A percentile compares a stretch with the other conserved stretches of the same genome.
Conservation (phyloP, 2,113 vertebrate species). For the Indicator maculatus region DNA sequence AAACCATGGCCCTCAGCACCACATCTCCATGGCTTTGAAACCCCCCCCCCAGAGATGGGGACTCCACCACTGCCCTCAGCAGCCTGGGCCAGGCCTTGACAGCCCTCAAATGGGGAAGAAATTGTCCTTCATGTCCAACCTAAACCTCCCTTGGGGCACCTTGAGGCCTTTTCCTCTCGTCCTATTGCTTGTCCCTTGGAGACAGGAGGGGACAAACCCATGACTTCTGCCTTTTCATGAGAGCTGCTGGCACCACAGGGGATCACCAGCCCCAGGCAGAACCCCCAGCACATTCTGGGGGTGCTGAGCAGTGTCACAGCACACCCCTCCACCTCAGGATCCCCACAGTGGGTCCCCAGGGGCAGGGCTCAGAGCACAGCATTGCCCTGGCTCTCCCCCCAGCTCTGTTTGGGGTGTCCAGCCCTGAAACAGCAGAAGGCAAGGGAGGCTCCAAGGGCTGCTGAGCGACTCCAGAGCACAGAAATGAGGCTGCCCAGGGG, state of each 20-base stretch:
- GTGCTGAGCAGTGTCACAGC: background rate
- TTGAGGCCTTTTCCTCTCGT: too few species aligned
- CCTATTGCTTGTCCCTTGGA: too few species aligned
- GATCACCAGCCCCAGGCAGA: background rate
- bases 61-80: too few species aligned
- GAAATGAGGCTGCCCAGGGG: background rate
- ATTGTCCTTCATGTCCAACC: too few species aligned
- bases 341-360: background rate
- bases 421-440: background rate
- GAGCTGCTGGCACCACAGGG: accelerated
- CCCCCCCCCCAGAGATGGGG: too few species aligned
- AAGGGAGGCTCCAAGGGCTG: background rate
- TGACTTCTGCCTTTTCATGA: background rate
- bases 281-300: accelerated
- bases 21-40: too few species aligned
- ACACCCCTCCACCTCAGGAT: accelerated
- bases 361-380: accelerated
- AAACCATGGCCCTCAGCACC: too few species aligned
- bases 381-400: accelerated
- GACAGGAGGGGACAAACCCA: too few species aligned
- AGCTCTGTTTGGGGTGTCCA: background rate
- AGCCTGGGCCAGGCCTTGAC: too few species aligned
- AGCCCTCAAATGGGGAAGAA: too few species aligned
- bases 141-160: too few species aligned
- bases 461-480: background rate